phyloP scores from a whole-genome alignment of 2,888 invertebrate genomes.

The Ashinkailepas kermadecensis region DNA sequence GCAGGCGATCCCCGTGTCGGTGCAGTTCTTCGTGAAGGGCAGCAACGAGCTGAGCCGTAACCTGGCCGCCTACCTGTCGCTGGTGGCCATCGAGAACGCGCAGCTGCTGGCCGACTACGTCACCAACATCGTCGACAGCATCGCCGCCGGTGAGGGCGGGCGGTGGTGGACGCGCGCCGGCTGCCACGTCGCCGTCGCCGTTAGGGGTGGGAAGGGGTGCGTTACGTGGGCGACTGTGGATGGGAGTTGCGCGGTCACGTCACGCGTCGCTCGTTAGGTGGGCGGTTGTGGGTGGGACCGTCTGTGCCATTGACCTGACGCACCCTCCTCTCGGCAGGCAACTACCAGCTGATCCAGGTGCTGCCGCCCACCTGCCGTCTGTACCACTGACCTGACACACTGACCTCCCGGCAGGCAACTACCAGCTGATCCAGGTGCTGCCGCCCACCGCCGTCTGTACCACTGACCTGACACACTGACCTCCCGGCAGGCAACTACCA shows the following conservation, averaged over 20 bases:
- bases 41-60: slow-evolving; percentile 82
- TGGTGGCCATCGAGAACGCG: slow-evolving; percentile 87
- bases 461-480: slow-evolving; percentile 37
- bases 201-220: too few species aligned
- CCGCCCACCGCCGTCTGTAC: slow-evolving; percentile 81
- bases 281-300: slow-evolving; percentile 46
- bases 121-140: slow-evolving; percentile 80
- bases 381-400: slow-evolving; percentile 46
- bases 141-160: slow-evolving; percentile 60
- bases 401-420: slow-evolving; percentile 59
- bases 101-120: slow-evolving; percentile 76
- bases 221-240: too few species aligned
- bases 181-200: not conserved
- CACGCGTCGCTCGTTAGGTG: too few species aligned
- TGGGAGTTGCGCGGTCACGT: too few species aligned
- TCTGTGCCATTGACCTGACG: too few species aligned
- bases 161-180: too few species aligned
- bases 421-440: slow-evolving; percentile 74
- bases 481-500: slow-evolving; percentile 68
- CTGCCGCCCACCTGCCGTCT: slow-evolving; percentile 84
- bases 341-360: slow-evolving; percentile 77
- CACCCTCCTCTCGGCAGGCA: slow-evolving; percentile 59
- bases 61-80: slow-evolving; percentile 81
- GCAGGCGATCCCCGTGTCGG: slow-evolving; percentile 77
- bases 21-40: slow-evolving; percentile 81